A percentile compares a stretch with the other conserved stretches of the same genome.
These are phyloP conservation scores for Cyanistes caeruleus DNA, from an alignment of 2,113 vertebrate species.

Conservation along the genomic window DNA sequence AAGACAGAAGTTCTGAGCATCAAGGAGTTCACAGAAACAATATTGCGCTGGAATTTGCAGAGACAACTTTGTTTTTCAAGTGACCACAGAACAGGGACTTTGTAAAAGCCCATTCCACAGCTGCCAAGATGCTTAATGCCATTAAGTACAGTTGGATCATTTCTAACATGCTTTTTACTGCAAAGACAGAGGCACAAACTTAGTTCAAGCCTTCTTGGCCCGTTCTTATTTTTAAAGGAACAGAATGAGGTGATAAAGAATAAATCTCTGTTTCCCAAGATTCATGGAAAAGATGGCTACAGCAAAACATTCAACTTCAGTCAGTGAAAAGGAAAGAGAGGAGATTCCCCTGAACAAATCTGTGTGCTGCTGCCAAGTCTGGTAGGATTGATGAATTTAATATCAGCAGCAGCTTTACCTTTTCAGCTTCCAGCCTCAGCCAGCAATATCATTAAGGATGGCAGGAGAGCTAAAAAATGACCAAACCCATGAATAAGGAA, in stretches of 20 bases:
- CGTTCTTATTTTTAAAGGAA: neutral
- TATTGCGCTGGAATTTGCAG: neutral
- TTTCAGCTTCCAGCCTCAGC: neutral
- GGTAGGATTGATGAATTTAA: constrained; percentile 32
- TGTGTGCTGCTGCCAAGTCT: neutral
- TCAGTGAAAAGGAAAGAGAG: neutral
- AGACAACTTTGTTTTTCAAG: neutral
- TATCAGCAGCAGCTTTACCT: constrained; percentile 37
- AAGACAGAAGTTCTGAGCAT: neutral
- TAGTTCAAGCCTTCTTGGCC: neutral
- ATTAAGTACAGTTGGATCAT: neutral
- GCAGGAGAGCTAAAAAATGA: constrained; percentile 18
- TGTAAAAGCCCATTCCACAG: neutral
- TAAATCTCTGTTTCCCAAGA: neutral
- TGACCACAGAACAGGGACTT: neutral
- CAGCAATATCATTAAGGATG: neutral
- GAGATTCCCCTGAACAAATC: neutral
- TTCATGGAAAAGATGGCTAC: neutral
- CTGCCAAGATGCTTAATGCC: neutral
- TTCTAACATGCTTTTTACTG: neutral
- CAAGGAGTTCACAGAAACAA: neutral
- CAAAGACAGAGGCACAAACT: neutral
- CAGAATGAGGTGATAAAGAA: neutral
- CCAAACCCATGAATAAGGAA: constrained; percentile 26
- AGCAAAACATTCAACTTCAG: neutral